phyloP scores from a whole-genome alignment of 2,113 vertebrate species.

The Uria lomvia region DNA sequence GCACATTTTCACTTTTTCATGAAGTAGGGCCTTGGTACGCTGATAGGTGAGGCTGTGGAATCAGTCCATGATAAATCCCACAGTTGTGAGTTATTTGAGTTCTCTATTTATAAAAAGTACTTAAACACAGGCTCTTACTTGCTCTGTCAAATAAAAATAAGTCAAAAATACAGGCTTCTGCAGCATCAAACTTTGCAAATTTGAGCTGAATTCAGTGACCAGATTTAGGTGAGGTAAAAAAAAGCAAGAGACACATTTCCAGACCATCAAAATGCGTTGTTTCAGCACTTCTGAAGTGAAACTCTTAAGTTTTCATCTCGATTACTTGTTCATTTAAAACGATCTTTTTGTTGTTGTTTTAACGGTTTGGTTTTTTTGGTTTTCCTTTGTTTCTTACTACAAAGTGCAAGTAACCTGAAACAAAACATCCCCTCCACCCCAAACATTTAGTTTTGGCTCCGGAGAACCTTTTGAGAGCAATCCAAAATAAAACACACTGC shows the following conservation, averaged over 20 bases:
- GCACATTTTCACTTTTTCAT: not conserved
- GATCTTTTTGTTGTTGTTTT: not conserved
- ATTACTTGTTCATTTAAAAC: not conserved
- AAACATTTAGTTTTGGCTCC: not conserved
- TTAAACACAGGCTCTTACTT: not conserved
- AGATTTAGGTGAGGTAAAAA: not conserved
- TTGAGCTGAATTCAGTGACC: not conserved
- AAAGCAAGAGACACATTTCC: not conserved
- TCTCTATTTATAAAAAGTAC: not conserved
- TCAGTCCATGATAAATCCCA: not conserved
- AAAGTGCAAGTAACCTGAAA: conserved; percentile 34
- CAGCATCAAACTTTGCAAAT: not conserved
- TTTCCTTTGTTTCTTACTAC: conserved; percentile 56
- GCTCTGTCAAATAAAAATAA: not conserved
- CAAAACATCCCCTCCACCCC: not conserved
- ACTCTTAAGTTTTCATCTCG: not conserved
- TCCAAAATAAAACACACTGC: not conserved
- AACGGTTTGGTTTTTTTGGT: not conserved
- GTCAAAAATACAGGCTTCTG: not conserved
- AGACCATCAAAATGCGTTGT: not conserved
- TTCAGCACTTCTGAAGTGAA: not conserved
- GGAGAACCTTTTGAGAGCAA: not conserved
- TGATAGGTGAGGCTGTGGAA: not conserved
- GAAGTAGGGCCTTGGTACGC: not conserved
- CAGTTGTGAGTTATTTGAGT: not conserved